Base-by-base conservation (phyloP, 2,888 invertebrate species). In the Gymnocheta viridis region DNA sequence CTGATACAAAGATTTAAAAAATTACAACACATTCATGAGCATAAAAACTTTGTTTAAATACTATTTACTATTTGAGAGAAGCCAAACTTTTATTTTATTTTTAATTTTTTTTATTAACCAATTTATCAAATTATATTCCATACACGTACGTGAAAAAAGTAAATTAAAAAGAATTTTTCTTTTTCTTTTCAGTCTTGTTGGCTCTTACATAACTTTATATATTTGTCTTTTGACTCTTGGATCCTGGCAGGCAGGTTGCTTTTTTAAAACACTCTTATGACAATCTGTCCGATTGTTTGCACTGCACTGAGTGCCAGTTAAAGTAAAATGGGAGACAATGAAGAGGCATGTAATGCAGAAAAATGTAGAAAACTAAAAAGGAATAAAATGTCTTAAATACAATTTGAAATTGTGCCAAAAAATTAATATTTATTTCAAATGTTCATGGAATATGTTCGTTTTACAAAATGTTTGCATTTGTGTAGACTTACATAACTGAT, bases 401-500 rank as follows among this genome's bases (percentile, higher is more conserved):
- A 60, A 69, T 74, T 74, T 82, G 82, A 79, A 82, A 82, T 58
- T 79, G 69, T 82, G 82, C 82, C 82, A 82, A 82, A 78, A n/a
- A 79, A 6, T 5, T 72, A 66, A 62, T 54, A 44, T 72, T 44
- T 44, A 62, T 72, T 47, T 79, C 10, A 35, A 56, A 74, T 49
- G 38, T 69, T 35, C 44, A 64, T 73, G 32, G 47, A 32, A 47
- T 24, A 47, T 47, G 10, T 35, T 58, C 35, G 49, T 4, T 17
- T 67, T 0, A 10, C 12, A 58, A 47, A 17, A 35, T 24, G 47
- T 10, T 12, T 12, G 14, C 27, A 17, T 6, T 56, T 56, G 19
- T 29, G n/a, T 41, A 29, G n/a, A 4, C 4, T 19, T 19, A 44
- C 5, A 44, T 27, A 17, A 12, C 12, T 7, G 64, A 10, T 6